Conservation (phyloP, 2,797 vertebrate species). For the Tarsius wallacei region DNA sequence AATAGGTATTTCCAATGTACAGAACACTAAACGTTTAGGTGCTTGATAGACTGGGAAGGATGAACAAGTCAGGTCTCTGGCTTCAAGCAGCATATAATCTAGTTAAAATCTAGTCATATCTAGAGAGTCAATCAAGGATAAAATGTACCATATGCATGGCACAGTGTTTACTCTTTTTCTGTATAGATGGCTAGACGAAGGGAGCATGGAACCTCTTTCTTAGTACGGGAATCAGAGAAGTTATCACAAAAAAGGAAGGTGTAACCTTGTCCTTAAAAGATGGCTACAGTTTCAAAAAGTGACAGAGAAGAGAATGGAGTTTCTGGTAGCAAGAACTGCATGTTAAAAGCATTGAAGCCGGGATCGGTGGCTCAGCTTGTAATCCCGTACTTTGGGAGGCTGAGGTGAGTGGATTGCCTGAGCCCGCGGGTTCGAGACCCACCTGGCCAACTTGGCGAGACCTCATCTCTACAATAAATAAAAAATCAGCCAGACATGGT, state of each 20-base stretch:
- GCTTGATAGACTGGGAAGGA: background rate
- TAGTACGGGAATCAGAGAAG: background rate
- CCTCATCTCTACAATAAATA: too few relatives aligned
- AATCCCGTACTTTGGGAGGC: too few relatives aligned
- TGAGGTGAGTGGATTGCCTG: too few relatives aligned
- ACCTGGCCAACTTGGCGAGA: too few relatives aligned
- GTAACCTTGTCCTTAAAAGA: background rate
- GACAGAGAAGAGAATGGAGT: background rate
- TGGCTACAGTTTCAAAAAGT: background rate
- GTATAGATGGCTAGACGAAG: background rate
- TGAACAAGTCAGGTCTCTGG: background rate
- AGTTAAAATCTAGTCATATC: too few relatives aligned
- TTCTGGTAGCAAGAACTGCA: background rate
- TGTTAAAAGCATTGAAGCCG: background rate
- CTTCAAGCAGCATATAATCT: background rate
- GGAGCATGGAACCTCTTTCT: background rate
- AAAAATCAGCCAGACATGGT: too few relatives aligned
- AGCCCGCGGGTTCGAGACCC: too few relatives aligned
- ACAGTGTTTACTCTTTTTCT: background rate
- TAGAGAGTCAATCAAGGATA: background rate
- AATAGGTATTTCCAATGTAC: background rate
- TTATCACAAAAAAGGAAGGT: background rate
- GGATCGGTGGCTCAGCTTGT: too few relatives aligned
- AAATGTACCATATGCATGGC: background rate
- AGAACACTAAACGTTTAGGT: background rate